Percentiles rank a stretch among this genome's conserved stretches.
These are phyloP conservation scores for Sebastolobus alascanus DNA, from an alignment of 2,797 vertebrate genomes.

Conservation along the genomic window DNA sequence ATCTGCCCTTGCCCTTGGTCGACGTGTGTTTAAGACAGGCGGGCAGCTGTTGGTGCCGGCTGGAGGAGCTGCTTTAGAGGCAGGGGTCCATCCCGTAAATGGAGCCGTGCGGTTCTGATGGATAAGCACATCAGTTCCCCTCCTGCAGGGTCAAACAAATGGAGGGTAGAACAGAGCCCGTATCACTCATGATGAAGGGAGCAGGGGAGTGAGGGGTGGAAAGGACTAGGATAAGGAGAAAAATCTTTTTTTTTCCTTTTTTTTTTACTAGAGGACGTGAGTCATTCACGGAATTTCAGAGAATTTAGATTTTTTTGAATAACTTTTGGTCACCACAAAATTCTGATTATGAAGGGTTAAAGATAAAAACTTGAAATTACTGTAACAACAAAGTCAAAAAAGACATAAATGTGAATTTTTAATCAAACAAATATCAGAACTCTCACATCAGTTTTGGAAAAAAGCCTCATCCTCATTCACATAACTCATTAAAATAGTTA, in stretches of 20 bases:
- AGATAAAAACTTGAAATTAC: neutral
- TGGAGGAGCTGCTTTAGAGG: conserved; percentile 78
- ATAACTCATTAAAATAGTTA: neutral
- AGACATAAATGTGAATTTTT: conserved; percentile 6
- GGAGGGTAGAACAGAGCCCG: conserved; percentile 66
- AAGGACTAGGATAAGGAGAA: conserved; percentile 33
- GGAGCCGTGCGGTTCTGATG: conserved; percentile 82
- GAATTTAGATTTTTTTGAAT: conserved; percentile 21
- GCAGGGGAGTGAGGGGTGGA: conserved; percentile 35
- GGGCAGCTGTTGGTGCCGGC: conserved; percentile 80
- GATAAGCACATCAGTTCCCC: conserved; percentile 82
- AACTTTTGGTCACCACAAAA: neutral
- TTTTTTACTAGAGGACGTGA: conserved; percentile 22
- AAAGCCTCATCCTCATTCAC: neutral
- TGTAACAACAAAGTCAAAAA: neutral
- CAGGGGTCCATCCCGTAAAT: conserved; percentile 81
- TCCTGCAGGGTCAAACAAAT: conserved; percentile 84
- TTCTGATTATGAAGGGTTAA: neutral
- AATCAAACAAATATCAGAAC: neutral
- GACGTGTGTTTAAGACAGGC: conserved; percentile 77
- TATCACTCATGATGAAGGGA: conserved; percentile 77
- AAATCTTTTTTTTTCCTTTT: neutral
- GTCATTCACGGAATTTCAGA: conserved; percentile 30
- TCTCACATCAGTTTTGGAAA: neutral
- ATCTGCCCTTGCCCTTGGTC: conserved; percentile 80